Base-by-base conservation (phyloP, 1,140 invertebrate species). In the Aphelenchoides fujianensis region DNA sequence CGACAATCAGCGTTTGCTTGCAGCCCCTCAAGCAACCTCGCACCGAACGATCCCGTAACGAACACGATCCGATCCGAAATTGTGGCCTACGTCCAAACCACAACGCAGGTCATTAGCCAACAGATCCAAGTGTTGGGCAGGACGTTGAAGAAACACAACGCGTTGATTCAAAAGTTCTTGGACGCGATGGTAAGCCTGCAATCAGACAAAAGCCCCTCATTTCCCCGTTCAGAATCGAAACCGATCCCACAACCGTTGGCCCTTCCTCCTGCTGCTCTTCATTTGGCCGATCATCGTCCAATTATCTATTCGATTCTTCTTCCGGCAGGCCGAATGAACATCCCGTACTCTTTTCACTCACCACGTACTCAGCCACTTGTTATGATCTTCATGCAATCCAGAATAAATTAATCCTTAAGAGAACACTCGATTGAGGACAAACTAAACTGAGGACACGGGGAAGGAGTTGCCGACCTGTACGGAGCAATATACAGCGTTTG, bases 271-370 rank as follows among this genome's bases (percentile, higher is more conserved):
- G 31, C 36, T 66, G 19, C 34, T 66, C 23, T 66, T 66, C n/a
- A 66, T 66, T 37, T 66, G 63, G 63, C 63, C 63, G 16, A 35
- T 66, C 53, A 19, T 66, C 53, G 63, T 66, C 12, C 63, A 66
- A 3, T 2, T 66, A 16, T n/a, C 36, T n/a, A 66, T 66, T 12
- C 31, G 63, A 12, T 66, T 41, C 31, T 36, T 66, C 16, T 66
- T 66, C 3, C 9, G 34, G 3, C 16, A 36, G 53, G n/a, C n/a
- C n/a, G n/a, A n/a, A n/a, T n/a, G n/a, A n/a, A n/a, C n/a, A n/a
- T n/a, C n/a, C n/a, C n/a, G n/a, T n/a, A n/a, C n/a, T n/a, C n/a
- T n/a, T n/a, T n/a, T n/a, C n/a, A n/a, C n/a, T n/a, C n/a, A n/a
- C n/a, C n/a, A n/a, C n/a, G n/a, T n/a, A n/a, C n/a, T n/a, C n/a